Conservation (phyloP, 2,797 vertebrate species). For the Myiotriccus ornatus region DNA sequence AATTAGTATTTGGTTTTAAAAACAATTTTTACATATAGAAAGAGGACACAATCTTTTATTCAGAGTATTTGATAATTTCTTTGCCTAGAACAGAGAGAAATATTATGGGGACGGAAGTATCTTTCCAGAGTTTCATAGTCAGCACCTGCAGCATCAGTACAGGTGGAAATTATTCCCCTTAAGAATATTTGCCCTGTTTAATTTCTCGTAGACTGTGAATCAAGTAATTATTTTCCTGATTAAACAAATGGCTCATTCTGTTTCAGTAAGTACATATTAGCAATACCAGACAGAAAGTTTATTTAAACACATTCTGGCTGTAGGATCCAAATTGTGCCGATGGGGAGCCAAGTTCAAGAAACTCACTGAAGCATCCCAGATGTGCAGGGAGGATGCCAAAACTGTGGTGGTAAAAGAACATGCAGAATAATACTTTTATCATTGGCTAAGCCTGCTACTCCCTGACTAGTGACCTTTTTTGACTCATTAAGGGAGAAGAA, state of each 20-base stretch:
- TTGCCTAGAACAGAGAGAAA: neutral
- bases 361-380: neutral
- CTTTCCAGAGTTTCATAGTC: neutral
- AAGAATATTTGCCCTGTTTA: neutral
- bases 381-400: neutral
- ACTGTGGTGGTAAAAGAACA: neutral
- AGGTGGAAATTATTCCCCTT: neutral
- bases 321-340: neutral
- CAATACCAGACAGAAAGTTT: neutral
- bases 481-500: neutral
- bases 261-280: neutral
- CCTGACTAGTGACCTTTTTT: neutral
- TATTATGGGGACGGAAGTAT: neutral
- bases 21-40: neutral
- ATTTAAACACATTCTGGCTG: neutral
- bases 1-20: neutral
- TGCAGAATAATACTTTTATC: neutral
- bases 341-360: neutral
- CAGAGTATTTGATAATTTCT: neutral
- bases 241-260: neutral
- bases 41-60: rapidly evolving
- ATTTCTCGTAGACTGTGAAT: neutral
- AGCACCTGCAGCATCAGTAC: neutral
- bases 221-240: neutral
- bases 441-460: neutral